These are phyloP conservation scores for Pelosia muscerda DNA, from an alignment of 2,888 invertebrate genomes.

Conservation along the genomic window DNA sequence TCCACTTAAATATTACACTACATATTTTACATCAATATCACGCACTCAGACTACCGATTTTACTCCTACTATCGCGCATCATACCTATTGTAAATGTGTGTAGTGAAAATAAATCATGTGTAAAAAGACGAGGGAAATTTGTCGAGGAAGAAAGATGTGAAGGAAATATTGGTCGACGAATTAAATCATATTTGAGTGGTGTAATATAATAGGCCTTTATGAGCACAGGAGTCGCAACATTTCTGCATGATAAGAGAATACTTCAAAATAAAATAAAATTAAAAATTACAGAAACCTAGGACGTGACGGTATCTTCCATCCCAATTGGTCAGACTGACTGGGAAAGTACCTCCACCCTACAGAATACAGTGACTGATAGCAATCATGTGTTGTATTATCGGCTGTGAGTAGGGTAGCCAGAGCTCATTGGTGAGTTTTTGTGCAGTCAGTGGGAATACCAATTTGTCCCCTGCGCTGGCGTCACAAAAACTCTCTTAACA, in stretches of 20 bases:
- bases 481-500: too few relatives aligned
- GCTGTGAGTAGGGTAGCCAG: too few relatives aligned
- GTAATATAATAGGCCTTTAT: background rate
- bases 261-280: background rate
- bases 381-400: too few relatives aligned
- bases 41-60: background rate
- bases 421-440: too few relatives aligned
- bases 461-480: too few relatives aligned
- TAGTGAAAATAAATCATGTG: slow-evolving; percentile 5
- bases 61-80: background rate
- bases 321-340: too few relatives aligned
- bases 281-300: too few relatives aligned
- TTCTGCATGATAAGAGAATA: background rate
- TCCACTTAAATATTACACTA: background rate
- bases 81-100: background rate
- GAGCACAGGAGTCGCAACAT: background rate
- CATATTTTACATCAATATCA: background rate
- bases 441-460: too few relatives aligned
- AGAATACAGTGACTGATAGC: too few relatives aligned
- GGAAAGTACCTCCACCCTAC: too few relatives aligned
- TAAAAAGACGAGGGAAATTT: slow-evolving; percentile 1
- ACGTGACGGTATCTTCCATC: too few relatives aligned
- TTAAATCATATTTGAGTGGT: background rate
- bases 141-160: background rate
- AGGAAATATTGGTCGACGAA: background rate